phyloP scores from a whole-genome alignment of 2,888 invertebrate species.

The Caenorhabditis angaria region DNA sequence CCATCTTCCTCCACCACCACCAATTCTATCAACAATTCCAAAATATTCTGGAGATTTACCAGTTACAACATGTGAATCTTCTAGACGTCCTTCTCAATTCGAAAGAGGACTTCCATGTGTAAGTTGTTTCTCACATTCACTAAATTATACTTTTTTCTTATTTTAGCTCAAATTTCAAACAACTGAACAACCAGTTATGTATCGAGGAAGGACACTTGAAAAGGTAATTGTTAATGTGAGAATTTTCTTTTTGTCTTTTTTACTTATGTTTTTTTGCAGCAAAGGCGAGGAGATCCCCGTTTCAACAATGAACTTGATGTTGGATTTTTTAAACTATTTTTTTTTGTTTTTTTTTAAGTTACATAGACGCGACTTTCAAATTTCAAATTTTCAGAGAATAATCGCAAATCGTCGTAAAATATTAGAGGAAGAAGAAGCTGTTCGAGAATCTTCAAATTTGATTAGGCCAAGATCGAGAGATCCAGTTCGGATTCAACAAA shows the following conservation, averaged over 20 bases:
- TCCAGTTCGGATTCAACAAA: conserved; percentile 8
- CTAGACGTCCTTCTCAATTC: background rate
- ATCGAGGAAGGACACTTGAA: conserved; percentile 31
- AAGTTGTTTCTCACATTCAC: conserved; percentile 1
- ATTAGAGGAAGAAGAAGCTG: conserved; percentile 37
- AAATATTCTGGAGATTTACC: conserved; percentile 1
- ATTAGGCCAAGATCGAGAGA: conserved; percentile 22
- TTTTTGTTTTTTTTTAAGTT: conserved; percentile 6
- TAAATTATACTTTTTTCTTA: background rate
- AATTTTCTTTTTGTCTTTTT: conserved; percentile 19
- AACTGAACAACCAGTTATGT: conserved; percentile 19
- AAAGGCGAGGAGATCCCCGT: conserved; percentile 30
- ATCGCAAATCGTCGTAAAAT: conserved; percentile 29
- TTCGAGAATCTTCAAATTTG: conserved; percentile 26
- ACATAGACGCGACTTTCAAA: background rate
- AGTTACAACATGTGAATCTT: background rate
- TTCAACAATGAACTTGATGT: conserved; percentile 36
- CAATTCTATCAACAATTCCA: conserved; percentile 8
- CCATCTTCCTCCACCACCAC: conserved; percentile 21
- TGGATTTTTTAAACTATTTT: conserved; percentile 6
- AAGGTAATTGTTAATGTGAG: conserved; percentile 22
- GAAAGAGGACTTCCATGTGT: conserved; percentile 7
- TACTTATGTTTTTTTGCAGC: conserved; percentile 33
- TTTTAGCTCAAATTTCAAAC: conserved; percentile 34
- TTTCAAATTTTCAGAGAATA: conserved; percentile 24